Evolutionary conservation across 2,797 vertebrate species (phyloP).

Genomic region (Delichon dasypus): DNA sequence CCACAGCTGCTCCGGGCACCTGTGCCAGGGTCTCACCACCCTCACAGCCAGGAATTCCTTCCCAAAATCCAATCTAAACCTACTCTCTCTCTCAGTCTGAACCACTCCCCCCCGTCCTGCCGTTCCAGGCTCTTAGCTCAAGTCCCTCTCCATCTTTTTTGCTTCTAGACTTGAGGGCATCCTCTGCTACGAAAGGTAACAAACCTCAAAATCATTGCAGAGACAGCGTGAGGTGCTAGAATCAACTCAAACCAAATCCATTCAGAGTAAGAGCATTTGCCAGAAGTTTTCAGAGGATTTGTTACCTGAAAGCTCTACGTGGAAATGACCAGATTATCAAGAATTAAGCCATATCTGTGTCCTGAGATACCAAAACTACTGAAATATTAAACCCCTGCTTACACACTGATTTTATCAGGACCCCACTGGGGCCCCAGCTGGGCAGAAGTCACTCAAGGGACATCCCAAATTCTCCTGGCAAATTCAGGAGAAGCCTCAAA

Average conservation of each 20-base stretch:
- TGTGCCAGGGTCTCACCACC: neutral
- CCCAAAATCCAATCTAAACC: neutral
- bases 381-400: neutral
- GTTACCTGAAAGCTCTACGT: neutral
- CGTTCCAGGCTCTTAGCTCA: neutral
- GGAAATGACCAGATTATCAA: neutral
- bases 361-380: neutral
- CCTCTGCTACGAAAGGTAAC: neutral
- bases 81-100: neutral
- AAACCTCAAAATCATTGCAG: neutral
- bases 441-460: neutral
- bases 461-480: neutral
- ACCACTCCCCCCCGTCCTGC: too few species aligned
- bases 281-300: neutral
- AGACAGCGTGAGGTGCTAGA: neutral
- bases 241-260: neutral
- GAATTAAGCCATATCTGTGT: rapidly evolving
- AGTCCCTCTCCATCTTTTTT: neutral
- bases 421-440: neutral
- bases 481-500: neutral
- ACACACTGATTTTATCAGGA: neutral
- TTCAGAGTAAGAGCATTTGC: neutral
- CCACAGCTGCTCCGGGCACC: neutral
- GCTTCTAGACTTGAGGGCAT: neutral
- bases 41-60: neutral